These are phyloP conservation scores for Ruditapes philippinarum DNA, from an alignment of 1,140 invertebrate genomes.

Conservation along the genomic window DNA sequence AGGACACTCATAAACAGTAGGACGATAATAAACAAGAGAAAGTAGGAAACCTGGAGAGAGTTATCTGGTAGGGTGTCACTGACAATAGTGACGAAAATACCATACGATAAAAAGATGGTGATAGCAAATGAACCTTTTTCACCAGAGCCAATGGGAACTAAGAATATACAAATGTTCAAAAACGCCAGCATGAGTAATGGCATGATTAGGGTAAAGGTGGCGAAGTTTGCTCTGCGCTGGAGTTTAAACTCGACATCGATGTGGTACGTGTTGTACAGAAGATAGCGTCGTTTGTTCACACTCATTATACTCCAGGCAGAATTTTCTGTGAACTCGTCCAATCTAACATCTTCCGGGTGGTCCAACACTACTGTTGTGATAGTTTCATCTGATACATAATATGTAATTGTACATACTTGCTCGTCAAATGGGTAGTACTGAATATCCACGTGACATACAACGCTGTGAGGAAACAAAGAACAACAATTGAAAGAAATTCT, in stretches of 20 bases:
- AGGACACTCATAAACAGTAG: slow-evolving; percentile 38
- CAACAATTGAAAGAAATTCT: too few relatives aligned
- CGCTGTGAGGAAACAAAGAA: neutral
- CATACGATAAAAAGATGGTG: slow-evolving; percentile 56
- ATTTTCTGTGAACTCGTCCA: slow-evolving; percentile 34
- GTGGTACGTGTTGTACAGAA: slow-evolving; percentile 4
- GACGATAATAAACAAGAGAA: slow-evolving; percentile 40
- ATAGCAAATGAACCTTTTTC: slow-evolving; percentile 55
- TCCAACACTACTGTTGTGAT: neutral
- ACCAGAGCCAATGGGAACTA: slow-evolving; percentile 38
- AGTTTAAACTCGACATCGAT: slow-evolving; percentile 21
- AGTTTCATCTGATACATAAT: slow-evolving; percentile 36
- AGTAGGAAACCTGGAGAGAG: slow-evolving; percentile 33
- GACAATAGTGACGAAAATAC: slow-evolving; percentile 47
- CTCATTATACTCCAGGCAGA: slow-evolving; percentile 20
- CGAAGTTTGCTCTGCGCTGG: slow-evolving; percentile 18
- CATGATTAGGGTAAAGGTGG: slow-evolving; percentile 33
- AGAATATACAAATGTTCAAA: slow-evolving; percentile 48
- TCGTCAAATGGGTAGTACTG: slow-evolving; percentile 59
- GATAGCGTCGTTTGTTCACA: neutral
- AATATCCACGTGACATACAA: slow-evolving; percentile 53
- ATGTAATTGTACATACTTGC: slow-evolving; percentile 39
- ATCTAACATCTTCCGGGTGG: neutral
- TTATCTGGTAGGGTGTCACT: slow-evolving; percentile 45
- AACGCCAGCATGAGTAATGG: slow-evolving; percentile 47